These are phyloP conservation scores for Xiphydria camelus DNA, from an alignment of 2,888 invertebrate genomes.

Conservation along the genomic window DNA sequence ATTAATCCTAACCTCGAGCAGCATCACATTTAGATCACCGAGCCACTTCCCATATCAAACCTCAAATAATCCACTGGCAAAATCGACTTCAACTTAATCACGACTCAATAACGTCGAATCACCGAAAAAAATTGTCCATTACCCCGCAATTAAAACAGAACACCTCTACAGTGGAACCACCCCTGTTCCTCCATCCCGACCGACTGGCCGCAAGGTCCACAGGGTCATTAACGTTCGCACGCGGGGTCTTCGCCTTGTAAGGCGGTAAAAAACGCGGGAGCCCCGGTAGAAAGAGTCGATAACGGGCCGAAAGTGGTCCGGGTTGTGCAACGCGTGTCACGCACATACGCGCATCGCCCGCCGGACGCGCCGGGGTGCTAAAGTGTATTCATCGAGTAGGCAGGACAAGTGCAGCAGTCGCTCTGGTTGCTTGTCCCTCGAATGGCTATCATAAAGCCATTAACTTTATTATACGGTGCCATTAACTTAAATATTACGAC, in stretches of 20 bases:
- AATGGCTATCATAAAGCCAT: conserved; percentile 55
- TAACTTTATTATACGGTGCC: conserved; percentile 57
- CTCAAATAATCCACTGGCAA: too few species aligned
- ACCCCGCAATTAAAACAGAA: too few species aligned
- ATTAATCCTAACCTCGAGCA: too few species aligned
- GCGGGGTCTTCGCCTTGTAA: conserved; percentile 42
- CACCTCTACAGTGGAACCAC: too few species aligned
- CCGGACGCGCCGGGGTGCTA: conserved; percentile 19
- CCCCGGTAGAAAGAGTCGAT: conserved; percentile 23
- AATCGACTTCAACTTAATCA: too few species aligned
- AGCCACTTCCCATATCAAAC: too few species aligned
- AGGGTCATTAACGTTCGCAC: conserved; percentile 40
- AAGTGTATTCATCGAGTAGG: conserved; percentile 30
- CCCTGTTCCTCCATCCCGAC: neutral
- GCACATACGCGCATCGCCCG: conserved; percentile 23
- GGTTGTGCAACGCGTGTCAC: conserved; percentile 28
- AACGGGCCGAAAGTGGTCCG: conserved; percentile 29
- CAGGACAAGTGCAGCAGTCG: conserved; percentile 24
- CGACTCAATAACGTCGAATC: too few species aligned
- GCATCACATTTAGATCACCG: too few species aligned
- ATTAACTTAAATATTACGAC: conserved; percentile 58
- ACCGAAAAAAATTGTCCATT: too few species aligned
- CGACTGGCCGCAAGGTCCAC: too few species aligned
- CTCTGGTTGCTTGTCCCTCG: conserved; percentile 31
- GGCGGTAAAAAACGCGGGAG: conserved; percentile 40